These are phyloP conservation scores for Reticulitermes lucifugus DNA, from an alignment of 2,888 invertebrate genomes.

Conservation along the genomic window DNA sequence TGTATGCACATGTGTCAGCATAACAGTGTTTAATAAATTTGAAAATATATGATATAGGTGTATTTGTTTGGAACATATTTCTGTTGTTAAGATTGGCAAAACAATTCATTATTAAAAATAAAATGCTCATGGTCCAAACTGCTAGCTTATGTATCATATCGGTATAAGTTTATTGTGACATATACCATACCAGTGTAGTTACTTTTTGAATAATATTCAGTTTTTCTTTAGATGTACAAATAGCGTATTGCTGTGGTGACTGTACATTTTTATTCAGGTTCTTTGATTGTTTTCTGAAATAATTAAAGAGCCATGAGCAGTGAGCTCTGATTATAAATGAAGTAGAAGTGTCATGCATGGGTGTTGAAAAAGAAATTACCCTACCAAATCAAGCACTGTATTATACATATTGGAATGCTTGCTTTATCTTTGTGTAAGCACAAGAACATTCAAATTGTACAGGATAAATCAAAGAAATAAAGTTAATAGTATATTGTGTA, in stretches of 20 bases:
- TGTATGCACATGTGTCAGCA: constrained; percentile 8
- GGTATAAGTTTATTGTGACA: constrained; percentile 52
- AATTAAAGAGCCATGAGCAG: constrained; percentile 28
- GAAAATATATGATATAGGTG: constrained; percentile 2
- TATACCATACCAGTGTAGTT: constrained; percentile 50
- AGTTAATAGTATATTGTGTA: constrained; percentile 52
- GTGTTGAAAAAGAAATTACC: constrained; percentile 49
- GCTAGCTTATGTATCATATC: constrained; percentile 53
- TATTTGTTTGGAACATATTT: constrained; percentile 51
- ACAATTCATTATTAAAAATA: constrained; percentile 25
- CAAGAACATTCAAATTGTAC: constrained; percentile 54
- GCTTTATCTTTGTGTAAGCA: constrained; percentile 54
- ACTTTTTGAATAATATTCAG: constrained; percentile 51
- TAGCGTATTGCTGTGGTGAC: constrained; percentile 53
- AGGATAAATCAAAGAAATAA: constrained; percentile 54
- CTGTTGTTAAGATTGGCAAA: constrained; percentile 29
- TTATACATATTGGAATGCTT: constrained; percentile 53
- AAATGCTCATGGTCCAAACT: constrained; percentile 50
- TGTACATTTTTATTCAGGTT: constrained; percentile 54
- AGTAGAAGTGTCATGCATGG: constrained; percentile 48
- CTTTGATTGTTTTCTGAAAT: constrained; percentile 50
- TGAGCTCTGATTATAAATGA: constrained; percentile 48
- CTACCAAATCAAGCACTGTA: constrained; percentile 53
- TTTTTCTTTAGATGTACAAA: constrained; percentile 54
- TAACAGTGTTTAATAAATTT: not conserved